Base-by-base conservation (phyloP, 2,797 vertebrate genomes). In the Paramormyrops hopkinsi region DNA sequence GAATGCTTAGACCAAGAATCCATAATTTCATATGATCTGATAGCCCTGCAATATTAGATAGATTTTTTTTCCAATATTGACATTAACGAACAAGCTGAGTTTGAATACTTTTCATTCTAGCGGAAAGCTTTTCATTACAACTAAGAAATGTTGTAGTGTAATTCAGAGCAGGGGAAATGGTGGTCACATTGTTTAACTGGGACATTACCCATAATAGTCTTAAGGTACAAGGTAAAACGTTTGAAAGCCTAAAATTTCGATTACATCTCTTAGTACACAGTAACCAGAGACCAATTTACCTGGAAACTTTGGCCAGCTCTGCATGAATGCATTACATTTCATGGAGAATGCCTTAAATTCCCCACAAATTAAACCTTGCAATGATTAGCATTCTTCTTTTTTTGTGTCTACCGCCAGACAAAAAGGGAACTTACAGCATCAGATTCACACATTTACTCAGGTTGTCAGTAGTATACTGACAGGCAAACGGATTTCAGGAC, bases 1-100 rank as follows among this genome's bases (percentile, higher is more conserved):
- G 96, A 90, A 92, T 92, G 73, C 88, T 54, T 82, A 83, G 48
- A 41, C 92, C 93, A 93, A 93, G 94, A 94, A 94, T 94, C 94
- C 95, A 97, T 96, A 96, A 97, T 97, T 97, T 97, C 96, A 97
- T 96, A 96, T 96, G 96, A 97, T 96, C 96, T 97, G 97, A 97
- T 96, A 97, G 96, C 97, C 97, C 96, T 96, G 95, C 96, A 96
- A 96, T 94, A 96, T 96, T 95, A 97, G 96, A 97, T 97, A 96
- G 96, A 97, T 97, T 97, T 96, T 95, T 92, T 89, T 56, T 25
- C 93, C 96, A 95, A 95, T 96, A 95, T 94, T 94, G 93, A 94
- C 95, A 96, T 96, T 97, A 96, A 96, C 96, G 97, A 97, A 97
- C 96, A 96, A 95, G 95, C 93, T 85, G 93, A 95, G 95, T 94